A percentile compares a stretch with the other conserved stretches of the same genome.
Conservation (phyloP, 2,113 vertebrate species). For the Puffinus mauretanicus region DNA sequence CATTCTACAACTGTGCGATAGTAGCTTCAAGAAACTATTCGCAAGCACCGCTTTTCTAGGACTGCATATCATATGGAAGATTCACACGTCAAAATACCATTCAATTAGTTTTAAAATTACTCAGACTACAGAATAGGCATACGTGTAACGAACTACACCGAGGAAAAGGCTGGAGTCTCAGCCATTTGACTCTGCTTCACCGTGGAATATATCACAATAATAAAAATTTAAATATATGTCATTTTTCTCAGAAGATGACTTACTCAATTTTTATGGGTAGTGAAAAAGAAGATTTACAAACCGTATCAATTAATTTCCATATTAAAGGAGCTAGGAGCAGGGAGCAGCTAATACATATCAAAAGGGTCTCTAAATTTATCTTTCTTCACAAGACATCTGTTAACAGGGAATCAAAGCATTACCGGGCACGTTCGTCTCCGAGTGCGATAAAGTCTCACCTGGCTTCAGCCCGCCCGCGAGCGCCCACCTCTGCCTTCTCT, state of each 20-base stretch:
- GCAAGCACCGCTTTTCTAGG: neutral
- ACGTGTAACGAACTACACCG: rapidly evolving
- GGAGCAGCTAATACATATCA: neutral
- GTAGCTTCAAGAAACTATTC: neutral
- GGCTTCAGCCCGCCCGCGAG: neutral
- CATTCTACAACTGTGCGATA: too few species aligned
- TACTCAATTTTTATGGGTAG: neutral
- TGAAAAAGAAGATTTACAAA: neutral
- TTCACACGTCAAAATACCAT: neutral
- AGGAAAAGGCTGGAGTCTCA: neutral
- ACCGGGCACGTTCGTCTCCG: neutral
- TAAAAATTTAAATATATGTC: neutral
- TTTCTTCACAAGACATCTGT: neutral
- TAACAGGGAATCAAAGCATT: neutral
- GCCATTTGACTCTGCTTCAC: neutral
- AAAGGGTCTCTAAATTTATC: neutral
- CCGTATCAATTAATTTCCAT: neutral
- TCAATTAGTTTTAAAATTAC: neutral
- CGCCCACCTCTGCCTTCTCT: neutral
- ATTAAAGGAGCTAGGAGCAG: neutral
- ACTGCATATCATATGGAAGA: neutral
- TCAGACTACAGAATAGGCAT: neutral
- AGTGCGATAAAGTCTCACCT: rapidly evolving
- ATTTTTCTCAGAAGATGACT: neutral
- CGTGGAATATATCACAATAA: neutral